Evolutionary conservation across 2,888 invertebrate genomes (phyloP), one percentile per base, ranked within the genome.

Genomic region (Xestoiulus laeticollis): DNA sequence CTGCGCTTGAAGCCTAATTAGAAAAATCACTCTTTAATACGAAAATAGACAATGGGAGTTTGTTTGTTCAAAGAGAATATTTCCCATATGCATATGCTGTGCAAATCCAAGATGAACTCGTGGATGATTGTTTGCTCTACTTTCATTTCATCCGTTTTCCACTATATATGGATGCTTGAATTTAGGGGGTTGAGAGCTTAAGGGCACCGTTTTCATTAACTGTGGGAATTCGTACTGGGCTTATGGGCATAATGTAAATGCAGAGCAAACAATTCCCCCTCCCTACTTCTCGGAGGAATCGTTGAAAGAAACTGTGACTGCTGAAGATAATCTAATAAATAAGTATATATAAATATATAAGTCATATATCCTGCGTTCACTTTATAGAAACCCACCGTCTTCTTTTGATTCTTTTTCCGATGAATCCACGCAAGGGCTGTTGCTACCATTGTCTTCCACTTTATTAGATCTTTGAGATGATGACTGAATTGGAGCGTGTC

Each of bases 401-500:
- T 68, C 68, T 26, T 68, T 26, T 26, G 68, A 68, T 68, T 68
- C 68, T 26, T 59, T 59, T 6, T n/a, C 59, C n/a, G 5, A n/a
- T n/a, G 22, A 59, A 22, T 26, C 68, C 26, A 26, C 68, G 68
- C 68, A 8, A 12, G 68, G 14, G 26, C 68, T 68, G 26, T n/a
- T n/a, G n/a, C n/a, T n/a, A n/a, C 68, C 68, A 68, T 68, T 68
- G 68, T 68, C 68, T 68, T 68, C 68, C 68, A 26, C 68, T 68
- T 68, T 68, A 68, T 68, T 68, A 68, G 68, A 26, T 68, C 68
- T 68, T 68, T 68, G 68, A 12, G 26, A 68, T 68, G 68, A 68
- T 26, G 68, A 68, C 68, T 68, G 68, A 68, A 68, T 68, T 68
- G 68, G 68, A 68, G 68, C 68, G 68, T 68, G 68, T 26, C 26